Evolutionary conservation across 2,888 invertebrate species (phyloP).

Genomic region (Ochlodes sylvanus): DNA sequence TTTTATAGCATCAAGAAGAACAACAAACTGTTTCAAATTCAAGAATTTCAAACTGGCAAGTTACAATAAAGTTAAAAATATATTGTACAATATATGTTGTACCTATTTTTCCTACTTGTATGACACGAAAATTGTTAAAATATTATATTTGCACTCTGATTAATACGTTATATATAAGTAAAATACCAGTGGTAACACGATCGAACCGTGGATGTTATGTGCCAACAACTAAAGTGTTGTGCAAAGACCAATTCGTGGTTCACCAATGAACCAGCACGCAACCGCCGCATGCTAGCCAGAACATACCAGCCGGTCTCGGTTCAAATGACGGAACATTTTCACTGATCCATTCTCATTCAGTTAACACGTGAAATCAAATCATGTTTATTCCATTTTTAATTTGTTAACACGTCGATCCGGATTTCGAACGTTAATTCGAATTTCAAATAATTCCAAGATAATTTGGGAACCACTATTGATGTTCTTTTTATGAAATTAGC

Average conservation of each 20-base stretch:
- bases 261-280: slow-evolving; percentile 26
- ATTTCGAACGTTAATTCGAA: not conserved
- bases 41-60: no score
- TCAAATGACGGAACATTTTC: slow-evolving; percentile 14
- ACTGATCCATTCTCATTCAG: slow-evolving; percentile 11
- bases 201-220: slow-evolving; percentile 1
- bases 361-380: not conserved
- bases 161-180: not conserved
- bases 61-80: no score
- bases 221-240: slow-evolving; percentile 20
- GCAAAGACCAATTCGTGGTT: slow-evolving; percentile 28
- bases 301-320: slow-evolving; percentile 10
- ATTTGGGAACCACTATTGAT: not conserved
- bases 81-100: no score
- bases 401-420: slow-evolving; percentile 11
- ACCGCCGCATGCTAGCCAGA: slow-evolving; percentile 22
- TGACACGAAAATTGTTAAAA: not conserved
- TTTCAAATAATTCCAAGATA: not conserved
- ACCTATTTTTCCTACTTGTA: not conserved
- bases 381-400: slow-evolving; percentile 7
- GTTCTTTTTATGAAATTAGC: no score
- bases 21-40: no score
- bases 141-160: not conserved
- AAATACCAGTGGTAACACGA: not conserved
- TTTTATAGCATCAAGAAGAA: no score